Evolutionary conservation across 2,113 vertebrate species (phyloP), one percentile per base, ranked within the genome.

Genomic region (Pseudolaguvia tuberculata): DNA sequence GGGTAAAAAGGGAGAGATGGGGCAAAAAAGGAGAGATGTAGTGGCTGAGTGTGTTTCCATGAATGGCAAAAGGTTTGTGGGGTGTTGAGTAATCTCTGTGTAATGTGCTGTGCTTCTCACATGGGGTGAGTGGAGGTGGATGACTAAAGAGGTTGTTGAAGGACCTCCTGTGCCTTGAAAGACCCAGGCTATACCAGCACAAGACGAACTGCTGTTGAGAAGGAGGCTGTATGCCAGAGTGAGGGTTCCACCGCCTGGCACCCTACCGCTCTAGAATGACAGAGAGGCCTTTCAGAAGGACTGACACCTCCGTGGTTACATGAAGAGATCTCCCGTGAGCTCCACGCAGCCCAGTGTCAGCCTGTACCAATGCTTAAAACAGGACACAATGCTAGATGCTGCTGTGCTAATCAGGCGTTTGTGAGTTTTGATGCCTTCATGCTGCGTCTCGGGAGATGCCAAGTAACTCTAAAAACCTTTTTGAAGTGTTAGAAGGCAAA

Each of bases 1-100:
- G 83, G 84, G 77, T 85, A 6, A 83, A 84, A 79, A 86, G 79
- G 83, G 85, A 62, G 79, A 72, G 72, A 71, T 9, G 21, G 66
- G 23, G 68, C 45, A 58, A 72, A 62, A 59, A 56, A 50, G 56
- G 29, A 59, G 53, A 50, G 72, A 63, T 61, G 78, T 85, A 76
- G 83, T 75, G 80, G 52, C 35, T 52, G 53, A 80, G 59, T 73
- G 75, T 68, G 72, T 67, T 79, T 83, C 85, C 84, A 77, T 83
- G 31, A 81, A 84, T 84, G 83, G 86, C 77, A n/a, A 81, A 82
- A 79, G 52, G 61, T 76, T 65, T 78, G 77, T 77, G 80, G 80
- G n/a, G 67, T 52, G 76, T 71, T 62, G 48, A 25, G 56, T 75
- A 70, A 79, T 5, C 69, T 78, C 70, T 70, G 81, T 56, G 61